Conservation (phyloP, 2,113 vertebrate species). For the Apistogramma diplotaenia region DNA sequence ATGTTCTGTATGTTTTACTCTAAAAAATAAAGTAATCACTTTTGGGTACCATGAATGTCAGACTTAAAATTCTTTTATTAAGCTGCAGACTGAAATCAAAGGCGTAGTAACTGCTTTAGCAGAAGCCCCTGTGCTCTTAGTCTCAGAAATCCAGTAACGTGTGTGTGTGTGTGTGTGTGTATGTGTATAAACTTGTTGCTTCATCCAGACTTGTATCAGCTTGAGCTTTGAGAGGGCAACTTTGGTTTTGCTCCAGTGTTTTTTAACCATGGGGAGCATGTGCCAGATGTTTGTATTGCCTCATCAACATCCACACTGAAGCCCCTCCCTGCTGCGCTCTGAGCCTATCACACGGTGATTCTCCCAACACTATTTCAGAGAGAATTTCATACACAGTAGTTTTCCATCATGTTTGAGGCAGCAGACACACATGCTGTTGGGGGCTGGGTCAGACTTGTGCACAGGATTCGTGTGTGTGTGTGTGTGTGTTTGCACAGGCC, state of each 20-base stretch:
- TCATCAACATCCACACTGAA: neutral
- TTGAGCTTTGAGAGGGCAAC: neutral
- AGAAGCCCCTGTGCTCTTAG: neutral
- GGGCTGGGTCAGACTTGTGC: constrained; percentile 20
- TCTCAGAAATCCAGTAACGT: too few relatives aligned
- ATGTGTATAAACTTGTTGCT: neutral
- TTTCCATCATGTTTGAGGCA: constrained; percentile 1
- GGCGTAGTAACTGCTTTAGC: neutral
- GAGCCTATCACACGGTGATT: too few relatives aligned
- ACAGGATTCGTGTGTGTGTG: constrained; percentile 34
- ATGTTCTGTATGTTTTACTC: constrained; percentile 72
- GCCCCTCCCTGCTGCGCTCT: neutral
- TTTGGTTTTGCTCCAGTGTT: neutral
- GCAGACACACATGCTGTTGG: neutral
- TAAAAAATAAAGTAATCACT: constrained; percentile 78
- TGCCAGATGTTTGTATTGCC: neutral
- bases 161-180: neutral
- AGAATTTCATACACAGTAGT: neutral
- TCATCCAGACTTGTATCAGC: neutral
- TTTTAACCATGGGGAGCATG: neutral
- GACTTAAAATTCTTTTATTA: constrained; percentile 68
- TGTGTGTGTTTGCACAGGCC: constrained; percentile 51
- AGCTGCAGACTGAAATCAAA: constrained; percentile 17
- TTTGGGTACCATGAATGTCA: constrained; percentile 77
- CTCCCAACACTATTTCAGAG: neutral